These are phyloP conservation scores for Campylorhamphus procurvoides DNA, from an alignment of 2,113 vertebrate genomes.

Conservation along the genomic window DNA sequence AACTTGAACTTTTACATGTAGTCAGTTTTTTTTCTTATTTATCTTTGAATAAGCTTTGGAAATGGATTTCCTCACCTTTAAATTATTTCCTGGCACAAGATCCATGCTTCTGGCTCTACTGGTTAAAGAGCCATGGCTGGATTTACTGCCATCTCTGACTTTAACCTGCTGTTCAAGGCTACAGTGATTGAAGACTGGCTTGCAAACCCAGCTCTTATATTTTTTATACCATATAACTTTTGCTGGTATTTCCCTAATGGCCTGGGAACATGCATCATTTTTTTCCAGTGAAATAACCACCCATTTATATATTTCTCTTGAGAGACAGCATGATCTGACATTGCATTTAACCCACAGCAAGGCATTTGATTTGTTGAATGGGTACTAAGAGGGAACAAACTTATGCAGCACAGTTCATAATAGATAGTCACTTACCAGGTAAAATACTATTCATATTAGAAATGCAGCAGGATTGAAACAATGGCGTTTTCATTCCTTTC, in stretches of 20 bases:
- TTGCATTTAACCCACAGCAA: slow-evolving; percentile 48
- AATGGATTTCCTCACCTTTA: slow-evolving; percentile 14
- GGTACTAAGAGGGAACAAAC: neutral
- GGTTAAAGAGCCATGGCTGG: slow-evolving; percentile 41
- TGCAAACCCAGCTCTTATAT: slow-evolving; percentile 47
- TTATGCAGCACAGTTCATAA: neutral
- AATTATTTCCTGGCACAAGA: slow-evolving; percentile 46
- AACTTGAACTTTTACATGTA: neutral
- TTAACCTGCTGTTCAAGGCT: slow-evolving; percentile 67
- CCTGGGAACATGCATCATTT: slow-evolving; percentile 20
- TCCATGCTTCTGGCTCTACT: slow-evolving; percentile 29
- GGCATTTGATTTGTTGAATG: slow-evolving; percentile 25
- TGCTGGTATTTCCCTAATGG: slow-evolving; percentile 61
- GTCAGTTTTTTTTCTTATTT: neutral
- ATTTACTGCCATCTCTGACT: slow-evolving; percentile 62
- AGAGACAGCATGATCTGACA: slow-evolving; percentile 41
- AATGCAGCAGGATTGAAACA: neutral
- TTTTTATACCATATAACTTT: slow-evolving; percentile 45
- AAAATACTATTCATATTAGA: neutral
- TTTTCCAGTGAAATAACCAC: slow-evolving; percentile 41
- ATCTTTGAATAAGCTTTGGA: slow-evolving; percentile 25
- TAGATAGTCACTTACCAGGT: neutral
- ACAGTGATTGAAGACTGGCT: slow-evolving; percentile 59
- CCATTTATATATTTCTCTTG: slow-evolving; percentile 50
- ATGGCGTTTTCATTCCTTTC: neutral